Base-by-base conservation (phyloP, 1,140 invertebrate genomes). In the Polypedilum vanderplanki region DNA sequence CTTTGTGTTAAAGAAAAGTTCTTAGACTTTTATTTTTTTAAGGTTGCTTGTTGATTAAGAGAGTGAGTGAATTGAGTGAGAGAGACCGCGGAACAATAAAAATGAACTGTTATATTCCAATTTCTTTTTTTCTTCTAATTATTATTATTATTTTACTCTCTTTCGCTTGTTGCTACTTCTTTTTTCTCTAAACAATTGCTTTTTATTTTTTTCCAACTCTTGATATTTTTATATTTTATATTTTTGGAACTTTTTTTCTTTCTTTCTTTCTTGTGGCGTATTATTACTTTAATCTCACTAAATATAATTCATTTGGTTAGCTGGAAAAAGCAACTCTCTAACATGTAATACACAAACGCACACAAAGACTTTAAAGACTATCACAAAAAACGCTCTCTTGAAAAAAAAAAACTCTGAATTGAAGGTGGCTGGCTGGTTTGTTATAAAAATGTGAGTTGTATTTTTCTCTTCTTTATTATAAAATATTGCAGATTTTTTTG, bases 81-180 rank as follows among this genome's bases (percentile, higher is more conserved):
- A 57, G n/a, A 57, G 46, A n/a, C n/a, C 46, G 1, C 46, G n/a
- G 12, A 57, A 57, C 46, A 57, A 57, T 57, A 22, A 70, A 67
- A 70, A 70, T 70, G 65, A 70, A 70, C 65, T 70, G 65, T 70
- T 70, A 70, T 18, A 70, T 70, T 70, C 65, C 65, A 22, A 70
- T 70, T 70, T 70, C 65, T 70, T 70, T 70, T 22, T 70, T 70
- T 22, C 20, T 70, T 70, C 17, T 70, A 70, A 70, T 70, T 70
- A 70, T 70, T 70, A 70, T 70, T 70, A 70, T 70, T 70, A 70
- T 70, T 70, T 70, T 70, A 70, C 65, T 70, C n/a, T 18, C 24
- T 33, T 33, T 70, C 18, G 65, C 20, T 70, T 20, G 65, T 20
- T 70, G 17, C 46, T 70, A 22, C 65, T 70, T 70, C 18, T 70